phyloP scores from a whole-genome alignment of 2,888 invertebrate genomes.

The Keiferia lycopersicella region DNA sequence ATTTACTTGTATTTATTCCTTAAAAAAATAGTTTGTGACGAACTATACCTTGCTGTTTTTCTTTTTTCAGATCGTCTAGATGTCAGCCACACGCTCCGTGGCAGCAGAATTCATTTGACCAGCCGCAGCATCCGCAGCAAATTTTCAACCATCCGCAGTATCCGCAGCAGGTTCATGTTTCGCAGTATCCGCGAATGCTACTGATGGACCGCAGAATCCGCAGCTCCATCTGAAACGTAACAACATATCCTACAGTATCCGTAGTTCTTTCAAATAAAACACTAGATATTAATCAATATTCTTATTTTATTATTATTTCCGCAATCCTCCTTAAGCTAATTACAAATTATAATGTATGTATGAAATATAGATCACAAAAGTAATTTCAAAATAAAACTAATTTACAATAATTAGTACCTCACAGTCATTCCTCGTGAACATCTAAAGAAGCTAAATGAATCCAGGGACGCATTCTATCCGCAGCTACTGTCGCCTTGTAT shows the following conservation, averaged over 20 bases:
- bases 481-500: slow-evolving; percentile 8
- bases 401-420: no score
- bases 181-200: slow-evolving; percentile 11
- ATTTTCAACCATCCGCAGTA: not conserved
- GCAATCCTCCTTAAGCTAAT: not conserved
- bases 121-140: slow-evolving; percentile 1
- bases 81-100: no score
- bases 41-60: no score
- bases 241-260: slow-evolving; percentile 17
- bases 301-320: not conserved
- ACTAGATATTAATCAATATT: not conserved
- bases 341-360: no score
- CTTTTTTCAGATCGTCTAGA: no score
- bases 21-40: no score
- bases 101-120: not conserved
- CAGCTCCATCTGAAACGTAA: slow-evolving; percentile 12
- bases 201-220: slow-evolving; percentile 18
- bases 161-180: slow-evolving; percentile 3
- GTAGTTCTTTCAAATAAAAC: slow-evolving; percentile 17
- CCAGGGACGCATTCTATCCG: slow-evolving; percentile 21
- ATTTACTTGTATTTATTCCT: no score
- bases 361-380: not conserved
- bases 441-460: slow-evolving; percentile 7
- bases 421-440: not conserved
- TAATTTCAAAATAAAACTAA: not conserved